These are phyloP conservation scores for Picathartes gymnocephalus DNA, from an alignment of 2,113 vertebrate species.

Conservation along the genomic window DNA sequence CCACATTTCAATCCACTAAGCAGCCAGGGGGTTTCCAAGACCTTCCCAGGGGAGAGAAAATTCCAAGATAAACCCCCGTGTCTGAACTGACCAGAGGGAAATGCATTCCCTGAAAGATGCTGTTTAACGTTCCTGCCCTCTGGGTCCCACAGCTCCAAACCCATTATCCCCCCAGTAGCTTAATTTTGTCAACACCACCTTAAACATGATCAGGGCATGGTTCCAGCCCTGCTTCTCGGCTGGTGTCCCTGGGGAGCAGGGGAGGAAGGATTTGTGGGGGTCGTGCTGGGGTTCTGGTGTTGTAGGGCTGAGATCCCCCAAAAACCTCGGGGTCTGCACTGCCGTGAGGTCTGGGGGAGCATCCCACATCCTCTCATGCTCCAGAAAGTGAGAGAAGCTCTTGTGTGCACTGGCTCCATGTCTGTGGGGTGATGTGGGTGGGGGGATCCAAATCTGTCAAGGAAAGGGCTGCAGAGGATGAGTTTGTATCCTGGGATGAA, in stretches of 20 bases:
- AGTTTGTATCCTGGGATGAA: neutral
- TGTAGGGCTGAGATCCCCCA: neutral
- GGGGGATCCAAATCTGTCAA: neutral
- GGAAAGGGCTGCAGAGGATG: neutral
- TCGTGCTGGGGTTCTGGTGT: neutral
- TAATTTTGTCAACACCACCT: neutral
- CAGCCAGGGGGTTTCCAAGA: neutral
- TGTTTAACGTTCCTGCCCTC: neutral
- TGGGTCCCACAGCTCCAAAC: neutral
- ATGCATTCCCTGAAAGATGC: accelerated
- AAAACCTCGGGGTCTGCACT: neutral
- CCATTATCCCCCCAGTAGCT: accelerated
- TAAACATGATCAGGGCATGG: accelerated
- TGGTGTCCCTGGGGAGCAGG: neutral
- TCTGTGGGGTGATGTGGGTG: neutral
- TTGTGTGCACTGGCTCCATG: neutral
- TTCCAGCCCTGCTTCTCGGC: neutral
- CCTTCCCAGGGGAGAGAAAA: neutral
- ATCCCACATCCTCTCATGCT: neutral
- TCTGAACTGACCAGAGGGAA: neutral
- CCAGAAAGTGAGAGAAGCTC: neutral
- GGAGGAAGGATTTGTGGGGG: neutral
- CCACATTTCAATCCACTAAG: neutral
- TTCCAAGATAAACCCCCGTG: neutral
- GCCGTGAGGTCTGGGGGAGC: neutral